These are phyloP conservation scores for Tetramorium parvispinum DNA, from an alignment of 1,140 invertebrate genomes.

Conservation along the genomic window DNA sequence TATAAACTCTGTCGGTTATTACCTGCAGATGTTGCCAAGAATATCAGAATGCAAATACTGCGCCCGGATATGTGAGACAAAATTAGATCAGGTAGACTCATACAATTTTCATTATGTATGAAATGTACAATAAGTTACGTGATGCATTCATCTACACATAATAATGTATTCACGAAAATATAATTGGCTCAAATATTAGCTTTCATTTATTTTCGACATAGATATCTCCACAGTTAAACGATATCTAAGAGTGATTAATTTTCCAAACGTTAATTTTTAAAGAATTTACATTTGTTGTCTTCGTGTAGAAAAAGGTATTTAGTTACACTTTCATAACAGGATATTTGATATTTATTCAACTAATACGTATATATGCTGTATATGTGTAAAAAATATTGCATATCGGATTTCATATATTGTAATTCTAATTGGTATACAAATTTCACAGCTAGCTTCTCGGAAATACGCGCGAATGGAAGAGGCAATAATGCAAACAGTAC, in stretches of 20 bases:
- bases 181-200: slow-evolving; percentile 25
- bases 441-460: slow-evolving; percentile 19
- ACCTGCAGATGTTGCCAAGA: slow-evolving; percentile 43
- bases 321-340: slow-evolving; percentile 17
- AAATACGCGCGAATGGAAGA: background rate
- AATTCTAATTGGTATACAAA: slow-evolving; percentile 44
- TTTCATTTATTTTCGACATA: slow-evolving; percentile 10
- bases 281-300: background rate
- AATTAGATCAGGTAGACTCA: slow-evolving; percentile 27
- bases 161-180: background rate
- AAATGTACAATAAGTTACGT: slow-evolving; percentile 18
- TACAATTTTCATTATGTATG: slow-evolving; percentile 42
- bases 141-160: background rate
- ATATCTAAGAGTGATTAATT: background rate
- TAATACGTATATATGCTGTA: background rate
- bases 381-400: background rate
- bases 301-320: background rate
- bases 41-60: slow-evolving; percentile 38
- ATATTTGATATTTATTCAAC: slow-evolving; percentile 46
- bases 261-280: background rate
- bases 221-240: background rate
- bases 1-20: slow-evolving; percentile 40
- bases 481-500: slow-evolving; percentile 43
- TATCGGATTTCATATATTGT: slow-evolving; percentile 6
- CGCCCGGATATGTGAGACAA: slow-evolving; percentile 12